Evolutionary conservation across 2,797 vertebrate genomes (phyloP).

Genomic region (Chaetophractus vellerosus): DNA sequence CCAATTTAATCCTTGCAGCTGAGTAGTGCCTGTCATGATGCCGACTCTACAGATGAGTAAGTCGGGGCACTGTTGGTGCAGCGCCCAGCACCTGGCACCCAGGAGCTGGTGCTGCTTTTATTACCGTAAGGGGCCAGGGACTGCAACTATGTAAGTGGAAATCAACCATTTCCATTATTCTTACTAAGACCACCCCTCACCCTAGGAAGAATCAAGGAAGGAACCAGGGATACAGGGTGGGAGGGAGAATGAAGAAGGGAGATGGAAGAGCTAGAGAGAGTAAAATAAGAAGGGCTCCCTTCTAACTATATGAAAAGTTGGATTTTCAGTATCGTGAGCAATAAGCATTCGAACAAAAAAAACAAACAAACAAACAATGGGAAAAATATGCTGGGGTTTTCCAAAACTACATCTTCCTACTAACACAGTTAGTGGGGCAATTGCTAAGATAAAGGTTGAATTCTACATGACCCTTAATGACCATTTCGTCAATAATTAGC

Average conservation of each 20-base stretch:
- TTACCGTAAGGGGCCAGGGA: neutral
- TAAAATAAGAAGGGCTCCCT: neutral
- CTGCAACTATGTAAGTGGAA: neutral
- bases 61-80: too few relatives aligned
- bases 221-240: neutral
- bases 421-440: conserved; percentile 18
- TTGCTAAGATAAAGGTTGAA: neutral
- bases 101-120: too few relatives aligned
- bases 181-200: neutral
- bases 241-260: neutral
- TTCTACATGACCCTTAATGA: neutral
- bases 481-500: neutral
- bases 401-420: neutral
- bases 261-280: neutral
- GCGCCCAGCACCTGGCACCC: too few relatives aligned
- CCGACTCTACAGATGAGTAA: neutral
- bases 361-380: neutral
- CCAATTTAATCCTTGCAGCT: neutral
- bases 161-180: neutral
- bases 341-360: neutral
- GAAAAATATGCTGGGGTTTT: neutral
- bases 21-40: neutral
- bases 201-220: neutral
- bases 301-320: neutral
- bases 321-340: neutral